Conservation (phyloP, 2,888 invertebrate species). For the Platycheirus albimanus region DNA sequence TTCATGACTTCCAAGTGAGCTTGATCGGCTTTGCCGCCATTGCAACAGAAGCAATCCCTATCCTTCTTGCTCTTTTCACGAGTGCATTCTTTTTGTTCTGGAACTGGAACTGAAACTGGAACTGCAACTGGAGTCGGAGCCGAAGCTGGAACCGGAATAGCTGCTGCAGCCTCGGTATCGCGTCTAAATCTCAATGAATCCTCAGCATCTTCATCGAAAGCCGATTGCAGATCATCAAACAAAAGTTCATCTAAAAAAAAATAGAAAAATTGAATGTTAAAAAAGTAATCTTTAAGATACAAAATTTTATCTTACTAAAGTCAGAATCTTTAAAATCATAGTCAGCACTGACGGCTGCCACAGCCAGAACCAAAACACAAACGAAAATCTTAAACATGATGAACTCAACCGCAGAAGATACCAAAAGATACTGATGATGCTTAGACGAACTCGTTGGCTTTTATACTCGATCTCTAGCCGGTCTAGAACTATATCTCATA, state of each 20-base stretch:
- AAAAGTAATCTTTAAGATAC: neutral
- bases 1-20: constrained; percentile 65
- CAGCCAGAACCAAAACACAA: constrained; percentile 55
- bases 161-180: constrained; percentile 66
- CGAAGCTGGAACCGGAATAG: no score
- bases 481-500: constrained; percentile 22
- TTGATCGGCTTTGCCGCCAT: constrained; percentile 69
- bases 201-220: constrained; percentile 65
- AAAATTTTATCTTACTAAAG: constrained; percentile 75
- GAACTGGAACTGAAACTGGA: no score
- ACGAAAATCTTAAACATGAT: constrained; percentile 74
- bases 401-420: constrained; percentile 39
- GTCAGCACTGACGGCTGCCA: constrained; percentile 62
- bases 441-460: constrained; percentile 12
- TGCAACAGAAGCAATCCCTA: constrained; percentile 75
- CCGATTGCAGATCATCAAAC: constrained; percentile 73
- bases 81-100: constrained; percentile 58
- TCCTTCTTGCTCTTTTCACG: constrained; percentile 63
- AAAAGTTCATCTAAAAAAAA: constrained; percentile 75
- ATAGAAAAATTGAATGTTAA: neutral
- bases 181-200: constrained; percentile 60
- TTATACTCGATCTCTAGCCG: constrained; percentile 34
- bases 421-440: constrained; percentile 51
- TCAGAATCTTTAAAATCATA: constrained; percentile 77
- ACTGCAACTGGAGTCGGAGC: no score